Evolutionary conservation across 2,113 vertebrate genomes (phyloP), one percentile per base, ranked within the genome.

Genomic region (Progne subis): DNA sequence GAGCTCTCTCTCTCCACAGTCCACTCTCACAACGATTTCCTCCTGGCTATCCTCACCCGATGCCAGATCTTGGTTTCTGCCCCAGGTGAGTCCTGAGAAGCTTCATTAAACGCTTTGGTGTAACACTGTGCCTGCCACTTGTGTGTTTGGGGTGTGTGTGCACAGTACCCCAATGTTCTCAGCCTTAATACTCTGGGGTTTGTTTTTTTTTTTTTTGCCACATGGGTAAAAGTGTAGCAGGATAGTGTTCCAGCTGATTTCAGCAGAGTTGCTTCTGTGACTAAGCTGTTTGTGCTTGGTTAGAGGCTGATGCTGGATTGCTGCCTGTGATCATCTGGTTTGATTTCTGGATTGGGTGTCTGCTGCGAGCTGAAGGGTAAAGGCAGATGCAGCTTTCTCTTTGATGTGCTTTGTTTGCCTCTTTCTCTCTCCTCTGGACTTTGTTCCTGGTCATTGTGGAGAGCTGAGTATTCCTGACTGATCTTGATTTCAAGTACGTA

Each of bases 41-140:
- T 99, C 71, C 92, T 99, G 98, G 99, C 99, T 46, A 99, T 99
- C 90, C 99, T 99, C 72, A 99, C 99, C 3, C 98, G 99, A 18
- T 99, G 99, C 86, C 99, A 99, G 96, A 99, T 99, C 92, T 98
- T 99, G 91, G 99, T 99, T 80, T 99, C 99, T 69, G 98, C 99
- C 65, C 99, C 99, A 98, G 99, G 99, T 99, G 97, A 95, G 95
- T 79, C 26, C 55, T 2, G 2, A 55, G 56, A 59, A 72, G 49
- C 44, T 29, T 52, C 7, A 1, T 39, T 55, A 23, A 47, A 31
- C 14, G 3, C 8, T 0, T 0, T 5, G 18, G 8, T 24, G 32
- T 5, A 29, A 13, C 2, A 2, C 17, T 75, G 43, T 90, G 44
- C 41, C 41, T 64, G 81, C 13, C 11, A 2, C 0, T 0, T 14